Percentiles rank a stretch among this genome's conserved stretches.
These are phyloP conservation scores for Paralichthys olivaceus DNA, from an alignment of 2,113 vertebrate species.

Conservation along the genomic window DNA sequence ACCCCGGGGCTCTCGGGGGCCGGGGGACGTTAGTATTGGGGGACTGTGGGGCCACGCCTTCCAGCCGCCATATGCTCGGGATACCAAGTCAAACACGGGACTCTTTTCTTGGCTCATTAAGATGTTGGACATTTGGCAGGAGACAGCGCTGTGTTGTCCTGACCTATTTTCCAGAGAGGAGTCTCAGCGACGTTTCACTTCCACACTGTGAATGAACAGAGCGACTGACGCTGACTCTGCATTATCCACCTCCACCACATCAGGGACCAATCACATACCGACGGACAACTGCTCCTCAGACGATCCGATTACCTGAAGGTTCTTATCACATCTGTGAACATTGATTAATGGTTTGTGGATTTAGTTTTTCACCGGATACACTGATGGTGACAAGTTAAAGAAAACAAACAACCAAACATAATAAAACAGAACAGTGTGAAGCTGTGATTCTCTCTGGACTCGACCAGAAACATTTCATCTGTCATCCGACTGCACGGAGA, in stretches of 20 bases:
- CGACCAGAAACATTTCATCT: too few species aligned
- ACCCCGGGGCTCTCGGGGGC: conserved; percentile 42
- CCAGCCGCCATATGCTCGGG: conserved; percentile 72
- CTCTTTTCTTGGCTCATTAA: conserved; percentile 62
- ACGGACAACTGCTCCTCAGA: not conserved
- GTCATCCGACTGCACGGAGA: too few species aligned
- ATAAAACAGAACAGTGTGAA: too few species aligned
- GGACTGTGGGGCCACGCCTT: conserved; percentile 44
- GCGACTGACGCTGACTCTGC: not conserved
- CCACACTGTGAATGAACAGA: not conserved
- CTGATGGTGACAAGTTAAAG: too few species aligned
- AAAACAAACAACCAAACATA: too few species aligned
- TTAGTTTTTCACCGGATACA: too few species aligned
- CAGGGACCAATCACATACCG: not conserved
- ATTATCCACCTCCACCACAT: not conserved
- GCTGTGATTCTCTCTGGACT: too few species aligned
- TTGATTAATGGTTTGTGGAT: too few species aligned
- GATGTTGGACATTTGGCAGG: conserved; percentile 60
- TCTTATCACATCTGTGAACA: too few species aligned
- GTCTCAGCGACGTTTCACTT: not conserved
- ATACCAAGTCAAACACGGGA: conserved; percentile 67
- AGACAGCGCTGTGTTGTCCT: conserved; percentile 39
- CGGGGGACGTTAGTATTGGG: conserved; percentile 36
- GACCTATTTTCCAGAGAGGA: conserved; percentile 56
- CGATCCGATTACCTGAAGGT: too few species aligned